A percentile compares a stretch with the other conserved stretches of the same genome.
phyloP scores from a whole-genome alignment of 2,888 invertebrate genomes.

The Leptothorax acervorum region DNA sequence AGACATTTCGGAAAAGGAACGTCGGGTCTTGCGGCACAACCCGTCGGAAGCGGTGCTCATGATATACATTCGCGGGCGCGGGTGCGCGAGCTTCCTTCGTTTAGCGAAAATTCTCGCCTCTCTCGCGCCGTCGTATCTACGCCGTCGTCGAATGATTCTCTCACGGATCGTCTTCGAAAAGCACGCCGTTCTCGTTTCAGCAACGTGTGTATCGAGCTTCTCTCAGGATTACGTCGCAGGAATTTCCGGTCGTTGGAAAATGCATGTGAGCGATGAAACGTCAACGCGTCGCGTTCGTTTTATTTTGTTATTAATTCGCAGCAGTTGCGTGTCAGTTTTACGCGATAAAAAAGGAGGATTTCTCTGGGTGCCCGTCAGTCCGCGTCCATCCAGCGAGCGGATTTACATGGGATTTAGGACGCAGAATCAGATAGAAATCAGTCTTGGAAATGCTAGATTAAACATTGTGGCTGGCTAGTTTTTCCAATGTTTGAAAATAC shows the following conservation, averaged over 20 bases:
- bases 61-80: constrained; percentile 55
- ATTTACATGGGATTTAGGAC: constrained; percentile 42
- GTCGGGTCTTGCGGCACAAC: constrained; percentile 40
- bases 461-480: too few species aligned
- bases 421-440: not conserved
- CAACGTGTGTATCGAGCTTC: constrained; percentile 41
- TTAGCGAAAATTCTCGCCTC: constrained; percentile 37
- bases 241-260: constrained; percentile 15
- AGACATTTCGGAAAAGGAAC: constrained; percentile 32
- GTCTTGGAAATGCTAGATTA: too few species aligned
- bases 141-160: constrained; percentile 46
- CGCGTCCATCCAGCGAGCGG: constrained; percentile 19
- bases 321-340: constrained; percentile 17
- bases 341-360: constrained; percentile 13
- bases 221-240: constrained; percentile 49
- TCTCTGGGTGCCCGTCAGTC: not conserved
- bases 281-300: constrained; percentile 24
- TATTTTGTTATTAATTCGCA: constrained; percentile 46
- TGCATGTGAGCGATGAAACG: not conserved
- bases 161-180: constrained; percentile 59
- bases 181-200: constrained; percentile 48
- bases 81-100: not conserved
- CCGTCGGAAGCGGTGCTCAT: constrained; percentile 55
- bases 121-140: not conserved
- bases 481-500: too few species aligned